phyloP scores from a whole-genome alignment of 2,797 vertebrate genomes.

The Myotis pilosus region DNA sequence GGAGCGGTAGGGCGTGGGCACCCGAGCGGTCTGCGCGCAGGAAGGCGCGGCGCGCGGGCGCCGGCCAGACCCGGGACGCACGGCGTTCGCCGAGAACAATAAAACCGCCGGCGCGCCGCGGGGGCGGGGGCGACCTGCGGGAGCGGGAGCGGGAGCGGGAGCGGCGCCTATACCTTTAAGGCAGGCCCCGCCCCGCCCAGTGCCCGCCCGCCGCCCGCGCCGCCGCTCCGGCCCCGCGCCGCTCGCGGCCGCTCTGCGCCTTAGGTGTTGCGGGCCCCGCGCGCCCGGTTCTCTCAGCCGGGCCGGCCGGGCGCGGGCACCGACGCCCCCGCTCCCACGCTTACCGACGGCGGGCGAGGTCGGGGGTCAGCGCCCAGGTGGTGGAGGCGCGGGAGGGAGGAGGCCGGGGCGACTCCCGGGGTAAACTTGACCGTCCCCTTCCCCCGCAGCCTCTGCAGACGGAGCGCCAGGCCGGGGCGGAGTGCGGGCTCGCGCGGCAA shows the following conservation, averaged over 20 bases:
- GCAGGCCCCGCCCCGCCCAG: conserved; percentile 81
- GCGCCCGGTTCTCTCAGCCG: neutral
- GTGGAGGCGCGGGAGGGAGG: neutral
- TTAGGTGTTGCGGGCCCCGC: conserved; percentile 20
- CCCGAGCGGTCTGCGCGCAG: neutral
- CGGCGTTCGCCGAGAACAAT: conserved; percentile 56
- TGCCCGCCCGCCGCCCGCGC: conserved; percentile 38
- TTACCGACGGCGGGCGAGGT: neutral
- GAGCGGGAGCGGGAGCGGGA: neutral
- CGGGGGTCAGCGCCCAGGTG: neutral
- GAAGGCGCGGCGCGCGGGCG: neutral
- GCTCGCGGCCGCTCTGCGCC: neutral
- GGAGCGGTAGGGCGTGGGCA: neutral
- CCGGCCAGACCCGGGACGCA: neutral
- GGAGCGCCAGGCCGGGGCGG: conserved; percentile 86
- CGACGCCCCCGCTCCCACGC: neutral
- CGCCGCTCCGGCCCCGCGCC: conserved; percentile 39
- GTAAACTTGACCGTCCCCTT: conserved; percentile 60
- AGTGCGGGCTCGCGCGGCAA: conserved; percentile 87
- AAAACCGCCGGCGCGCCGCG: neutral
- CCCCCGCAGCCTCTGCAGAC: conserved; percentile 90
- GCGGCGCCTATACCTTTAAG: conserved; percentile 74
- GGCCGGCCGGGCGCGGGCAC: neutral
- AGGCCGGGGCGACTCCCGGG: neutral
- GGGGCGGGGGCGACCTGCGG: conserved; percentile 5